Evolutionary conservation across 1,140 invertebrate genomes (phyloP), one percentile per base, ranked within the genome.

Genomic region (Anoplolepis gracilipes): DNA sequence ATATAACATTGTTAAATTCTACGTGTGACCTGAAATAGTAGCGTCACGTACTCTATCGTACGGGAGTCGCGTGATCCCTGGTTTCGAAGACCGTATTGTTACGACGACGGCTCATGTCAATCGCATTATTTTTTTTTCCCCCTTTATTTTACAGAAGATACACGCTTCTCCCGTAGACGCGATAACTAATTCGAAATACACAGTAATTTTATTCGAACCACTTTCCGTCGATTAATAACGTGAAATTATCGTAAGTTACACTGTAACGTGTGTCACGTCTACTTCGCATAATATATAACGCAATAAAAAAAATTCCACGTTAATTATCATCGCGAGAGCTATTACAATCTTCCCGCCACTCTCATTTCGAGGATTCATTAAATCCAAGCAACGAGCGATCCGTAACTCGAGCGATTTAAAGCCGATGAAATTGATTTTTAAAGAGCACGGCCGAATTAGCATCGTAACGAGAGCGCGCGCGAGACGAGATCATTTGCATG

Each of bases 401-500:
- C 28, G 28, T 11, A 36, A 81, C 1, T 42, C 78, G 42, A 22
- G n/a, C 49, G 53, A 46, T 82, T 82, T 73, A 82, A 72, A 46
- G 28, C 25, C 53, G n/a, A 82, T 59, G 67, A 61, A 82, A 72
- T 82, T 42, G 67, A 82, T 82, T 82, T 82, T 82, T 73, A 46
- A 72, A 82, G 78, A 46, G 33, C 67, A 30, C 76, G 59, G 10
- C 42, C 57, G 67, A 82, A 86, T 89, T 77, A 85, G 49, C 73
- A 84, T 65, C 59, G 65, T 82, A 73, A 61, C 85, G 62, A 77
- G 72, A 49, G 2, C 70, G 33, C 76, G 49, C 61, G 28, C 42
- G 69, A 30, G 55, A 87, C 57, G 46, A 62, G 53, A 88, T 76
- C 67, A 88, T 81, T 86, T 86, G 53, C 84, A 55, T 36, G 53